Percentiles rank a stretch among this genome's conserved stretches.
Evolutionary conservation across 2,113 vertebrate species (phyloP).

Genomic region (Etia nguti): DNA sequence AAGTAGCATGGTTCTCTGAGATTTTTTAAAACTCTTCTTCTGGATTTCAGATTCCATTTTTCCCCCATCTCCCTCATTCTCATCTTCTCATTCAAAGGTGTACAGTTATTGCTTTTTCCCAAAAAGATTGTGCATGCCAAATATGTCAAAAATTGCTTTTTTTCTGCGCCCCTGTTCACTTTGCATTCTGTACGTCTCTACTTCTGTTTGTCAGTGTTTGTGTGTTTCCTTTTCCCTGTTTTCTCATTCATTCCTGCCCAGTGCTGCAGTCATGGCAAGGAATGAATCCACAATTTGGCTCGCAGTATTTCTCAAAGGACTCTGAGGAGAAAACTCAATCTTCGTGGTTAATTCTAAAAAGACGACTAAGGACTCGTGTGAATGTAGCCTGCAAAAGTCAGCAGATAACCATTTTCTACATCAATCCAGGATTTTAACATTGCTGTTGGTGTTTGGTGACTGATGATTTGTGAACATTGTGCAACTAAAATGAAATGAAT

Average conservation of each 20-base stretch:
- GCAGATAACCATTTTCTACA: not conserved
- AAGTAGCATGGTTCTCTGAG: not conserved
- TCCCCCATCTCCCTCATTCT: not conserved
- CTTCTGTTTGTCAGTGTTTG: not conserved
- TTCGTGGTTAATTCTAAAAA: not conserved
- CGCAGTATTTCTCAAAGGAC: conserved; percentile 19
- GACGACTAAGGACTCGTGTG: not conserved
- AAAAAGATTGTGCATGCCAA: not conserved
- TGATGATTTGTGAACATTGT: not conserved
- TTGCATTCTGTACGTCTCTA: conserved; percentile 5
- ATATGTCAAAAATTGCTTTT: conserved; percentile 12
- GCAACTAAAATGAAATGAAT: not conserved
- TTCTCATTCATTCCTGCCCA: conserved; percentile 19
- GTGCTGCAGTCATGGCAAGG: not conserved
- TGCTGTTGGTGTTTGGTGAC: not conserved
- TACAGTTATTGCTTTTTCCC: not conserved
- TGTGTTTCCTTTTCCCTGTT: not conserved
- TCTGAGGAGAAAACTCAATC: conserved; percentile 13
- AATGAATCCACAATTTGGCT: conserved; percentile 35
- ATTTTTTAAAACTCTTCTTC: not conserved
- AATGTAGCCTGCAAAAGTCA: not conserved
- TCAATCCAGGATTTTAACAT: not conserved
- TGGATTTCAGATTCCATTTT: not conserved
- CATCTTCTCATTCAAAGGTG: not conserved
- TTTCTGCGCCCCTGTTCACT: not conserved